Percentiles rank a stretch among this genome's conserved stretches.
Evolutionary conservation across 2,888 invertebrate species (phyloP).

Genomic region (Galeruca laticollis): DNA sequence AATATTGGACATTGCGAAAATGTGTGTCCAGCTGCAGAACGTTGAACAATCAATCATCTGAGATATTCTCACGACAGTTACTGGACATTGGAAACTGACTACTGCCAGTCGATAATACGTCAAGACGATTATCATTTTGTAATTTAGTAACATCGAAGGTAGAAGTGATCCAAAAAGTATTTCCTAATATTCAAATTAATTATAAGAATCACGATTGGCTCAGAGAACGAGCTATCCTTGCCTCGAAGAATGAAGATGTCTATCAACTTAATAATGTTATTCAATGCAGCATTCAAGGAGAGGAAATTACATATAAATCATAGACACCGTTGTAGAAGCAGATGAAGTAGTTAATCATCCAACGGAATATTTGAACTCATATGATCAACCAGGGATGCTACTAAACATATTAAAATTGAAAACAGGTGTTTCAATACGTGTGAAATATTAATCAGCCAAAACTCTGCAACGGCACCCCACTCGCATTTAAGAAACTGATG

Average conservation of each 20-base stretch:
- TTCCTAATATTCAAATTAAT: not conserved
- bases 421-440: slow-evolving; percentile 35
- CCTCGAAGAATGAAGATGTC: too few relatives aligned
- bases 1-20: too few relatives aligned
- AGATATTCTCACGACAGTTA: too few relatives aligned
- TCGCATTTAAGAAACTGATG: slow-evolving; percentile 23
- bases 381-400: slow-evolving; percentile 38
- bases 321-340: slow-evolving; percentile 40
- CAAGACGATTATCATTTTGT: too few relatives aligned
- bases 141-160: slow-evolving; percentile 11
- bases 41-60: too few relatives aligned
- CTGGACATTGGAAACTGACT: too few relatives aligned
- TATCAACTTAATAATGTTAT: slow-evolving; percentile 6
- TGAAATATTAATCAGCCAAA: slow-evolving; percentile 38
- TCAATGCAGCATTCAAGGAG: slow-evolving; percentile 8
- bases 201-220: slow-evolving; percentile 12
- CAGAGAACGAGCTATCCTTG: slow-evolving; percentile 10
- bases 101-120: too few relatives aligned
- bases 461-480: slow-evolving; percentile 40
- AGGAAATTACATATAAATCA: slow-evolving; percentile 27
- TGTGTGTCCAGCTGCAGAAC: too few relatives aligned
- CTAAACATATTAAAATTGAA: slow-evolving; percentile 44
- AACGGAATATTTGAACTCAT: slow-evolving; percentile 38
- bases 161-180: slow-evolving; percentile 6
- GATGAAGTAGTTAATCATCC: slow-evolving; percentile 44